These are phyloP conservation scores for Arrhamphus sclerolepis DNA, from an alignment of 2,797 vertebrate genomes.

Conservation along the genomic window DNA sequence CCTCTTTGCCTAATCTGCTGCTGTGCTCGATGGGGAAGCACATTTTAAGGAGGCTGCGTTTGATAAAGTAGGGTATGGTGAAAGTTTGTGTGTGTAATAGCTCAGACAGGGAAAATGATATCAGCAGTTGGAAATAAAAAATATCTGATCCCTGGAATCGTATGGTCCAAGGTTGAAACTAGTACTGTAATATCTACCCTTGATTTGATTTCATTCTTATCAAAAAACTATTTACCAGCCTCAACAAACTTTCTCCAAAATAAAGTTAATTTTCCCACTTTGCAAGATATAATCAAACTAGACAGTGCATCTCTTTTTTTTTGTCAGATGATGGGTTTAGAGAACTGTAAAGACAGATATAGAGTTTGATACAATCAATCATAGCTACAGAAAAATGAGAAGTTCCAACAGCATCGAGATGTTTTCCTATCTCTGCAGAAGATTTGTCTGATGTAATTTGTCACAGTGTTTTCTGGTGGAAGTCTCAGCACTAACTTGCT, in stretches of 20 bases:
- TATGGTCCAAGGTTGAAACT: conserved; percentile 7
- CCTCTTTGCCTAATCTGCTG: too few species aligned
- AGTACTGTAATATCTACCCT: background rate
- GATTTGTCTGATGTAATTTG: conserved; percentile 22
- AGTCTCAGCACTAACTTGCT: conserved; percentile 25
- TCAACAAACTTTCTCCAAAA: conserved; percentile 13
- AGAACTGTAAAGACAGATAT: conserved; percentile 22
- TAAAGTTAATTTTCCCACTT: conserved; percentile 33
- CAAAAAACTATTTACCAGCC: conserved; percentile 17
- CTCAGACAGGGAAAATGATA: conserved; percentile 10
- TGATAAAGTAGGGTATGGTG: background rate
- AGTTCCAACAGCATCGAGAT: background rate
- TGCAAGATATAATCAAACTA: conserved; percentile 21
- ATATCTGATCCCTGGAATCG: conserved; percentile 14
- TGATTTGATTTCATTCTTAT: conserved; percentile 2
- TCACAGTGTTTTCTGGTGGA: conserved; percentile 20
- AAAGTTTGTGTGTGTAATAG: background rate
- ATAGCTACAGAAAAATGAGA: conserved; percentile 19
- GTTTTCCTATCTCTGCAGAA: conserved; percentile 16
- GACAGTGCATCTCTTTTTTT: conserved; percentile 12
- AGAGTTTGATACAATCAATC: conserved; percentile 23
- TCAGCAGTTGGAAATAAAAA: conserved; percentile 26
- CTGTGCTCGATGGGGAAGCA: background rate
- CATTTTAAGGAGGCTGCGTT: conserved; percentile 14
- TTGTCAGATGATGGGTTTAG: background rate